Conservation (phyloP, 37 sponge, comb jelly and placozoan genomes). For the Cliona cf. orientalis region DNA sequence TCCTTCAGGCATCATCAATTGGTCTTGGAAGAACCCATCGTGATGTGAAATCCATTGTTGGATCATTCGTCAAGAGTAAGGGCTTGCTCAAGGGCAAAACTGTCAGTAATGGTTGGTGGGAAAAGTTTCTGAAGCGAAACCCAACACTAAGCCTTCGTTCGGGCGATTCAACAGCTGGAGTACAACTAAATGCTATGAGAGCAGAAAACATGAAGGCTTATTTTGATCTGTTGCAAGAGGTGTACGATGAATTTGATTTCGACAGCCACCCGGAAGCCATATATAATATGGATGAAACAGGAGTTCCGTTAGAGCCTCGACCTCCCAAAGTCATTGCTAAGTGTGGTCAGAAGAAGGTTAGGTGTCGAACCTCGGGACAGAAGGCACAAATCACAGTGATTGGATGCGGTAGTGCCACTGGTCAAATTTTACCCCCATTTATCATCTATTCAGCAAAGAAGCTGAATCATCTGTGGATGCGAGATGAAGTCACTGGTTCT, state of each 20-base stretch:
- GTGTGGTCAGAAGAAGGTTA: background rate
- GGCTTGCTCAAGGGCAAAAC: background rate
- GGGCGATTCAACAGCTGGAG: background rate
- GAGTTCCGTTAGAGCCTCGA: background rate
- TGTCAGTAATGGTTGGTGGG: constrained; percentile 1
- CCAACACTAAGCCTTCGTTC: background rate
- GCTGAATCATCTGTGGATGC: background rate
- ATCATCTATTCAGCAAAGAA: background rate
- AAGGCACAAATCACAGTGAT: background rate
- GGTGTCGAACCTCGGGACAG: background rate
- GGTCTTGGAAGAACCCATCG: background rate
- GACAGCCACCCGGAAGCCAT: too few species aligned
- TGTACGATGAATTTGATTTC: background rate
- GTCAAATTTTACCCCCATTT: background rate
- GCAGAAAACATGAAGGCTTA: too few species aligned
- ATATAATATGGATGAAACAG: too few species aligned
- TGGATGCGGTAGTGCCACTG: constrained; percentile 3
- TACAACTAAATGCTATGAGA: background rate
- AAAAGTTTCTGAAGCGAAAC: background rate
- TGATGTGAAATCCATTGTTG: constrained; percentile 1
- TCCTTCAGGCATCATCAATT: background rate
- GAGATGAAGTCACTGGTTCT: constrained; percentile 8
- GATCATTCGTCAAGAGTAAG: background rate
- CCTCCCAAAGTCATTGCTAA: constrained; percentile 5
- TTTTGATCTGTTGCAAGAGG: too few species aligned